Evolutionary conservation across 2,797 vertebrate species (phyloP).

Genomic region (Mormyrops attenuatus): DNA sequence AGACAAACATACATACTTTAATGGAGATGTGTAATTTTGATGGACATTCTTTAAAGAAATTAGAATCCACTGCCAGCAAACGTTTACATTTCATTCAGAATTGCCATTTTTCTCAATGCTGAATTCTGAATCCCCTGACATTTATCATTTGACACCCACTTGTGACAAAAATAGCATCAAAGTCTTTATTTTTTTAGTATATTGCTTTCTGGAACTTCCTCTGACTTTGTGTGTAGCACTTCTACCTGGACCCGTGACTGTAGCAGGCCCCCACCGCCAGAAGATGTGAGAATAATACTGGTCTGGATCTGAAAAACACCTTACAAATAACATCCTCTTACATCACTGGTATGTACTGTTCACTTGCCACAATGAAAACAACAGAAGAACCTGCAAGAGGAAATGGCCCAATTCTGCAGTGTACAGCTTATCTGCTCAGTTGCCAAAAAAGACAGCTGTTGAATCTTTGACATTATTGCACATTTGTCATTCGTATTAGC

Average conservation of each 20-base stretch:
- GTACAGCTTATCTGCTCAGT: not conserved
- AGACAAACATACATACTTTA: not conserved
- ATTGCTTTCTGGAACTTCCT: conserved; percentile 42
- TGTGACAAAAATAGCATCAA: conserved; percentile 31
- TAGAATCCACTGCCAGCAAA: not conserved
- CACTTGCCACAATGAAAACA: not conserved
- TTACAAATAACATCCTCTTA: not conserved
- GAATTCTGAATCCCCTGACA: conserved; percentile 36
- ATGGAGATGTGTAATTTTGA: not conserved
- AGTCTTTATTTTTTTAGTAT: conserved; percentile 41
- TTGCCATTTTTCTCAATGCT: not conserved
- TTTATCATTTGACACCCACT: conserved; percentile 44
- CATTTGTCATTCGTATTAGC: not conserved
- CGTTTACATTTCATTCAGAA: not conserved
- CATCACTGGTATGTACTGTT: not conserved
- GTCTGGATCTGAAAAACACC: not conserved
- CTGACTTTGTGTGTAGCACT: conserved; percentile 44
- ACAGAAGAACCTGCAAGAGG: not conserved
- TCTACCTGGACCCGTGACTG: conserved; percentile 50
- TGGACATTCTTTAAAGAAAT: not conserved
- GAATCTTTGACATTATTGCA: not conserved
- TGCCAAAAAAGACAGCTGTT: not conserved
- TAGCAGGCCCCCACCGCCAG: conserved; percentile 34
- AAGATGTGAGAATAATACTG: not conserved
- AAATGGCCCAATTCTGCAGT: not conserved